phyloP scores from a whole-genome alignment of 1,140 invertebrate species.

The Polypedilum pembai region DNA sequence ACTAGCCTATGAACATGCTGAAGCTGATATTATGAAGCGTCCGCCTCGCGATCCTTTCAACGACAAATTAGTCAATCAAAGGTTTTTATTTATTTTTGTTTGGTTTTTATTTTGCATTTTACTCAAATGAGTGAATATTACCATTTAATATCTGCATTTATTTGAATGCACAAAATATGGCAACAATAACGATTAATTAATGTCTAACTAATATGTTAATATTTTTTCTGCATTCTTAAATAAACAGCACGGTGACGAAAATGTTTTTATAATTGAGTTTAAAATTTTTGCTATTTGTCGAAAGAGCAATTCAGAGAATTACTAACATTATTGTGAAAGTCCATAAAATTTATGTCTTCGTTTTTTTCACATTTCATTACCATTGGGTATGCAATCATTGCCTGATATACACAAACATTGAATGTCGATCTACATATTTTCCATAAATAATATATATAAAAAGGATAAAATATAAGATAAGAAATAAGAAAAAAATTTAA shows the following conservation, averaged over 20 bases:
- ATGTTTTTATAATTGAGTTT: no score
- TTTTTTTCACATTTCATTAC: neutral
- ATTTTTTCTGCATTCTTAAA: no score
- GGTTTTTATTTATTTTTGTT: constrained; percentile 46
- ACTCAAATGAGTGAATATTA: neutral
- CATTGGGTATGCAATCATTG: constrained; percentile 4
- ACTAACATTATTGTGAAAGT: neutral
- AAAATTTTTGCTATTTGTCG: no score
- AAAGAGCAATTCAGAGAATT: no score
- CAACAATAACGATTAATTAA: neutral
- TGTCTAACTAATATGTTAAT: neutral
- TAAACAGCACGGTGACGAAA: no score
- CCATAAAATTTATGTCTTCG: neutral
- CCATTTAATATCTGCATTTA: neutral
- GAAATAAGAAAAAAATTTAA: no score
- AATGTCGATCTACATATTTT: no score
- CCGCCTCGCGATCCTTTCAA: constrained; percentile 86
- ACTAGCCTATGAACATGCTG: constrained; percentile 94
- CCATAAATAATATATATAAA: no score
- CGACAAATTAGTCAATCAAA: constrained; percentile 97
- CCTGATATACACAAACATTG: neutral
- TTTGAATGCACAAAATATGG: neutral
- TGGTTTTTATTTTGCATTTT: neutral
- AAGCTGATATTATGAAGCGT: constrained; percentile 99
- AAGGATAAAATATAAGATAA: no score